Base-by-base conservation (phyloP, 2,888 invertebrate genomes). In the Yponomeuta evonymella region DNA sequence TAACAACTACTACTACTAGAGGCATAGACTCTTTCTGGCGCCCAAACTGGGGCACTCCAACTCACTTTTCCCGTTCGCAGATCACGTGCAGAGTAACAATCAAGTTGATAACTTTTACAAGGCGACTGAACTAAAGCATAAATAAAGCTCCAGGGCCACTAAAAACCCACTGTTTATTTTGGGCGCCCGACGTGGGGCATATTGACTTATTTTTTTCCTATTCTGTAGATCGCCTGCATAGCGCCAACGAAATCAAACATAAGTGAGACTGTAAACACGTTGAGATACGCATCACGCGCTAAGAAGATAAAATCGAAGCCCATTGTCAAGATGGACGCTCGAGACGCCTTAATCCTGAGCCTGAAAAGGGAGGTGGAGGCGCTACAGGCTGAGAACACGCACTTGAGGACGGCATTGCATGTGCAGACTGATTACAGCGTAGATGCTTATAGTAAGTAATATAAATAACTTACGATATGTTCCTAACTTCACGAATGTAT, bases 241-340 rank as follows among this genome's bases (percentile, higher is more conserved):
- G 98, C 98, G 0, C 98, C 98, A 0, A 96, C 97, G 0, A 95
- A 94, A 77, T 96, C 96, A 0, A 98, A 98, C 83, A 92, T 96
- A 69, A 95, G 95, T 58, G 98, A 98, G 87, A 97, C 98, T 0
- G 85, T 98, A 72, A 98, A 98, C 86, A 98, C 98, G 0, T 92
- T 98, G 29, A 93, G 98, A 30, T 98, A 98, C 89, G 98, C 98
- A 0, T 96, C 97, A 0, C 92, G 98, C 76, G 98, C 98, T 0
- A 98, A 98, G 90, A 96, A 96, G 82, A 98, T 98, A 75, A 95
- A 96, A 78, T 97, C 97, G 0, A 98, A 98, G 82, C 98, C 98
- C 0, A 95, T 98, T 29, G 96, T 98, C 43, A 96, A 98, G 86
- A 98, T 98, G 97, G 97, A 58, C 51, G 51, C 51, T 72, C 85